Percentiles rank a stretch among this genome's conserved stretches.
These are phyloP conservation scores for Alosa sapidissima DNA, from an alignment of 2,797 vertebrate species.

Conservation along the genomic window DNA sequence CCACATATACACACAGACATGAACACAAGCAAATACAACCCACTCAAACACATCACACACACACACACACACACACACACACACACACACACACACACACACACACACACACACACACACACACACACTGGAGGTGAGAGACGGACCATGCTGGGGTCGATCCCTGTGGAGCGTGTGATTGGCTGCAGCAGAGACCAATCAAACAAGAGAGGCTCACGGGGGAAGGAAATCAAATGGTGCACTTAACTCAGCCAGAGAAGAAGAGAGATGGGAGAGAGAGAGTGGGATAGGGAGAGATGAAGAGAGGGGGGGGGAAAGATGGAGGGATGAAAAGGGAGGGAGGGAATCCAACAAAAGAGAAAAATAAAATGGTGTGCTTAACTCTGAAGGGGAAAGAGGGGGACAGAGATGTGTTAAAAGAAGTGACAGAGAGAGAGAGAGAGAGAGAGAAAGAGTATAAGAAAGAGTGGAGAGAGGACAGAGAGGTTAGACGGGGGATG, in stretches of 20 bases:
- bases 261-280: background rate
- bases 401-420: too few relatives aligned
- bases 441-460: background rate
- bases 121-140: slow-evolving; percentile 18
- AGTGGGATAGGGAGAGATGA: background rate
- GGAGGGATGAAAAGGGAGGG: background rate
- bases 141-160: background rate
- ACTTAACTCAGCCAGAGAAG: background rate
- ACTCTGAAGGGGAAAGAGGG: too few relatives aligned
- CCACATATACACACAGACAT: background rate
- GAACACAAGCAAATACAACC: background rate
- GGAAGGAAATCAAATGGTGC: background rate
- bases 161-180: background rate
- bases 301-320: background rate
- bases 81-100: slow-evolving; percentile 26
- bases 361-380: too few relatives aligned
- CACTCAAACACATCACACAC: background rate
- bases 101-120: slow-evolving; percentile 27
- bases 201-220: background rate
- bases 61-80: slow-evolving; percentile 25
- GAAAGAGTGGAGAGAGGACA: background rate
- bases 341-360: background rate
- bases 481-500: too few relatives aligned
- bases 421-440: background rate
- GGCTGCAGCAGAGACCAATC: background rate